A percentile compares a stretch with the other conserved stretches of the same genome.
These are phyloP conservation scores for Ophion ellenae DNA, from an alignment of 2,888 invertebrate species.

Conservation along the genomic window DNA sequence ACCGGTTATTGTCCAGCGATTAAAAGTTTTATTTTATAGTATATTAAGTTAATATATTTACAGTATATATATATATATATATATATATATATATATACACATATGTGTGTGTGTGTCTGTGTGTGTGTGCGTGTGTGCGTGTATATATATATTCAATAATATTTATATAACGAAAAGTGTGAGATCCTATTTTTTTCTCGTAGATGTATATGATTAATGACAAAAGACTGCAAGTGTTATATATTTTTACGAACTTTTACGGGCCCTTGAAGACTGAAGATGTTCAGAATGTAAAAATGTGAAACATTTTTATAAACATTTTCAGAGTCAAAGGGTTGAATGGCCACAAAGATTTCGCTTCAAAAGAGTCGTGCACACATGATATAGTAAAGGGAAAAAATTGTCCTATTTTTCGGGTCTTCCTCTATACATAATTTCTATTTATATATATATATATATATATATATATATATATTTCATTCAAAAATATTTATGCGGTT, in stretches of 20 bases:
- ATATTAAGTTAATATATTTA: no score
- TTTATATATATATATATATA: not conserved
- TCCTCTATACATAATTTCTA: not conserved
- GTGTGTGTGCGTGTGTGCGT: no score
- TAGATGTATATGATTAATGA: not conserved
- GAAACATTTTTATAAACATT: no score
- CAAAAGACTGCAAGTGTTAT: not conserved
- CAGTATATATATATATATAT: no score
- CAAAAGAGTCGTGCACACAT: no score
- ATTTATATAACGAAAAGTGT: not conserved
- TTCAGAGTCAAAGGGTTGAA: not conserved
- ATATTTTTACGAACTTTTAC: not conserved
- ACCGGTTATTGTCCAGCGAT: no score
- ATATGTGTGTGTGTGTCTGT: no score
- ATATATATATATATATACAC: no score
- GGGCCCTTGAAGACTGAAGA: not conserved
- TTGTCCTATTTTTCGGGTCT: not conserved
- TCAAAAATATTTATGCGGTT: constrained; percentile 19
- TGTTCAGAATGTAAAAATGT: no score
- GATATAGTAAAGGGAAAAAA: constrained; percentile 4
- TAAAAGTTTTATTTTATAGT: no score
- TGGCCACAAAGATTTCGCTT: not conserved
- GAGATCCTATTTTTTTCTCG: no score
- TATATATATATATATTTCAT: not conserved
- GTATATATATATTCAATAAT: not conserved